Evolutionary conservation across 2,888 invertebrate genomes (phyloP).

Genomic region (Dryococelus australis): DNA sequence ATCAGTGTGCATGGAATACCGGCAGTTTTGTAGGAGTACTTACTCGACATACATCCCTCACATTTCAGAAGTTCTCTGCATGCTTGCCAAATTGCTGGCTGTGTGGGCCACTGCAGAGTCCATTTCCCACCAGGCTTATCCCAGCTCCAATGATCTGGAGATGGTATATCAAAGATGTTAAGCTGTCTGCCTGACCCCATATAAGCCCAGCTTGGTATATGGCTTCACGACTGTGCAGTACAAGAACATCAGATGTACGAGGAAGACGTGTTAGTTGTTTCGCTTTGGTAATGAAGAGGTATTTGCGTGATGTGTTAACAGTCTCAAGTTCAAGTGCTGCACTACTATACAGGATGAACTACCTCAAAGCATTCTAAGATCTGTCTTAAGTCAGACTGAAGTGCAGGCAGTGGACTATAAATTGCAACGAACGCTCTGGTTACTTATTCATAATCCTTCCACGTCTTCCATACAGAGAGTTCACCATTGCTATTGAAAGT

Average conservation of each 20-base stretch:
- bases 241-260: background rate
- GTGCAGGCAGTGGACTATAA: background rate
- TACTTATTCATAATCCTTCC: background rate
- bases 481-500: background rate
- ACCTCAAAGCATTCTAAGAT: background rate
- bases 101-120: background rate
- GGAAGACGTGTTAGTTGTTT: background rate
- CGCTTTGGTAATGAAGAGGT: background rate
- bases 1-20: slow-evolving; percentile 1
- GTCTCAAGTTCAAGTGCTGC: background rate
- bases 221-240: background rate
- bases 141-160: background rate
- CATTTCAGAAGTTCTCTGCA: slow-evolving; percentile 20
- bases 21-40: background rate
- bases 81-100: background rate
- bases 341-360: background rate
- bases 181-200: background rate
- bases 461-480: slow-evolving; percentile 11
- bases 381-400: background rate
- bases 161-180: background rate
- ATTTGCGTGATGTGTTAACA: background rate
- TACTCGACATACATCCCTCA: background rate
- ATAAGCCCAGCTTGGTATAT: background rate
- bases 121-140: background rate
- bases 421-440: background rate